Evolutionary conservation across 2,113 vertebrate species (phyloP).

Genomic region (Hippocampus mohnikei): DNA sequence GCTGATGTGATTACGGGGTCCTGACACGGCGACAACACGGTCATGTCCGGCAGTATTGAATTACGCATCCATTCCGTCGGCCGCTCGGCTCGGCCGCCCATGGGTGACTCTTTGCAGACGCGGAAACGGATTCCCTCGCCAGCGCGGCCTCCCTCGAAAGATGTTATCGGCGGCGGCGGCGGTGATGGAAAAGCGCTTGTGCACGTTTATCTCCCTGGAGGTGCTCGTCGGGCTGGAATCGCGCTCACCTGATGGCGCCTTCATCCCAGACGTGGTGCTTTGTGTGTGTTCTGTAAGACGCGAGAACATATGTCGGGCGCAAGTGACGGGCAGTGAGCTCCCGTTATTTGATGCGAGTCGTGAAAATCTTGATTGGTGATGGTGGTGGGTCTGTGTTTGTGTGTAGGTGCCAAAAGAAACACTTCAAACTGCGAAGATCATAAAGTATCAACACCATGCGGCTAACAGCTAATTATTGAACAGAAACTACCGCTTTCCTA

Average conservation of each 20-base stretch:
- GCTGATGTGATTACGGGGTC: constrained; percentile 2
- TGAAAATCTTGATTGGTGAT: not conserved
- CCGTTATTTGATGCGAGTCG: not conserved
- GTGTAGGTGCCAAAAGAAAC: too few relatives aligned
- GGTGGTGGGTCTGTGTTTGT: too few relatives aligned
- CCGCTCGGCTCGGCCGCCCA: not conserved
- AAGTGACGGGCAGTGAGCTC: not conserved
- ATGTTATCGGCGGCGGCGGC: constrained; percentile 33
- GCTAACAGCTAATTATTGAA: too few relatives aligned
- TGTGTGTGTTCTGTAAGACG: constrained; percentile 15
- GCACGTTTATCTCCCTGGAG: constrained; percentile 44
- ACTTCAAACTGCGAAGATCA: too few relatives aligned
- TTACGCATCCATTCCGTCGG: not conserved
- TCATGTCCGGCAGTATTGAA: not conserved
- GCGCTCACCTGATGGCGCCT: constrained; percentile 49
- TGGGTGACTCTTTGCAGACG: constrained; percentile 16
- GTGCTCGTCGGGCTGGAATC: constrained; percentile 37
- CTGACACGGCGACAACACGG: not conserved
- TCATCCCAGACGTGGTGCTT: constrained; percentile 36
- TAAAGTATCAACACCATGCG: too few relatives aligned
- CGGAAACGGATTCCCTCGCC: constrained; percentile 30
- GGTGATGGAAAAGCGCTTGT: constrained; percentile 21
- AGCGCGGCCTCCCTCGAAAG: constrained; percentile 35
- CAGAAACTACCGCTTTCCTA: too few relatives aligned
- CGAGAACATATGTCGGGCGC: not conserved